Conservation (phyloP, 2,888 invertebrate genomes). For the Chymomyza procnemis region DNA sequence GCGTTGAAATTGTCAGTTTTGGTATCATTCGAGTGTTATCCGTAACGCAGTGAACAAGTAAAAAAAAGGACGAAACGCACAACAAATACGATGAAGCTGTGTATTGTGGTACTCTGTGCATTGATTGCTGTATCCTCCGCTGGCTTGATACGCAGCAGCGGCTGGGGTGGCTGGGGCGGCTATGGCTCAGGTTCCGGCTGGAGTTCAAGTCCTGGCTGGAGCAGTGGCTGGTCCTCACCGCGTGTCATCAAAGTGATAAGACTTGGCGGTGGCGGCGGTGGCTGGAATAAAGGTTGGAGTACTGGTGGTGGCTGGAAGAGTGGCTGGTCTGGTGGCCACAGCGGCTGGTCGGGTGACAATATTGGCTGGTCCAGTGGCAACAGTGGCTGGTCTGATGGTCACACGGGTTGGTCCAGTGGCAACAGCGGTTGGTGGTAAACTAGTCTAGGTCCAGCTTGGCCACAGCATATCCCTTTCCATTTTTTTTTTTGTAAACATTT, state of each 20-base stretch:
- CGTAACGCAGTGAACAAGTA: constrained; percentile 11
- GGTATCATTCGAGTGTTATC: constrained; percentile 58
- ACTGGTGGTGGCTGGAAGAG: constrained; percentile 25
- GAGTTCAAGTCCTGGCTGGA: constrained; percentile 32
- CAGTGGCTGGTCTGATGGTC: constrained; percentile 26
- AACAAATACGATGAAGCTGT: constrained; percentile 52
- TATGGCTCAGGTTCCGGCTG: constrained; percentile 18
- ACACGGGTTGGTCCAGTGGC: constrained; percentile 32
- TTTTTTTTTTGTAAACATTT: constrained; percentile 20
- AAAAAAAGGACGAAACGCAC: not conserved
- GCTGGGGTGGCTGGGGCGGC: constrained; percentile 26
- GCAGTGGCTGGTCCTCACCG: constrained; percentile 32
- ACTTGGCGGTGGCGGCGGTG: constrained; percentile 17
- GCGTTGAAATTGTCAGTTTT: constrained; percentile 39
- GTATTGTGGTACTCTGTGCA: constrained; percentile 57
- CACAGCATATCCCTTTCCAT: not conserved
- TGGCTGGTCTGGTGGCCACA: constrained; percentile 34
- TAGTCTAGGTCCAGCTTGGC: not conserved
- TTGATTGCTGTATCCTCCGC: constrained; percentile 61
- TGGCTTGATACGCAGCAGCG: constrained; percentile 36
- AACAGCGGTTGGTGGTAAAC: constrained; percentile 46
- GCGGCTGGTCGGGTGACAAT: constrained; percentile 33
- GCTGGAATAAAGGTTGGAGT: not conserved
- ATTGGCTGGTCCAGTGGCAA: constrained; percentile 44
- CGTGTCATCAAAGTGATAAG: constrained; percentile 48